A percentile compares a stretch with the other conserved stretches of the same genome.
Evolutionary conservation across 1,140 invertebrate genomes (phyloP).

Genomic region (Diorhabda sublineata): DNA sequence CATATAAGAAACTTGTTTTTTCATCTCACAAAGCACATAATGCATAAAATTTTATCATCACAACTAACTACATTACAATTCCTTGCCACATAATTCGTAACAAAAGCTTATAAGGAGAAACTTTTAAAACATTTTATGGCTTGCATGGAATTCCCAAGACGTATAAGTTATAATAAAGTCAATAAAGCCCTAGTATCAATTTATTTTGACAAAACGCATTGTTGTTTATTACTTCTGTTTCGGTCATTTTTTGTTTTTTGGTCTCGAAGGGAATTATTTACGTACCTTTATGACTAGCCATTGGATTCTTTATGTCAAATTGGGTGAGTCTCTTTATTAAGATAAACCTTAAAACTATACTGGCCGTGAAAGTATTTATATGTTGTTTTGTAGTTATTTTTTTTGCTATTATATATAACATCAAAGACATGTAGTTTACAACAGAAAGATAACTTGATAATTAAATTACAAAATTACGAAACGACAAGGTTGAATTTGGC

Average conservation of each 20-base stretch:
- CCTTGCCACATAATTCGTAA: neutral
- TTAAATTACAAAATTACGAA: too few relatives aligned
- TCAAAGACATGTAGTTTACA: too few relatives aligned
- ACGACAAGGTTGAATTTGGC: too few relatives aligned
- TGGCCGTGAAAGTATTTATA: neutral
- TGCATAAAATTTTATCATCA: neutral
- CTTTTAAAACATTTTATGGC: neutral
- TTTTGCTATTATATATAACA: too few relatives aligned
- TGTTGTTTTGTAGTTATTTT: neutral
- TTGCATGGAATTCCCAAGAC: neutral
- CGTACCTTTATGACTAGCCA: neutral
- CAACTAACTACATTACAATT: neutral
- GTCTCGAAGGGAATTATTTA: neutral
- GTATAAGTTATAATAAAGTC: conserved; percentile 3
- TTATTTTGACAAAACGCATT: conserved; percentile 2
- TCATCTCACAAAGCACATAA: too few relatives aligned
- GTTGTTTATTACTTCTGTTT: neutral
- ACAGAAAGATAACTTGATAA: too few relatives aligned
- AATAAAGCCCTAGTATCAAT: neutral
- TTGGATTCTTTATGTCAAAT: neutral
- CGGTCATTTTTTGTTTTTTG: conserved; percentile 1
- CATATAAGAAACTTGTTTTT: too few relatives aligned
- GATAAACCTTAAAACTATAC: neutral
- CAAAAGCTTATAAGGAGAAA: neutral
- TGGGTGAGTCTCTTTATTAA: neutral